phyloP scores from a whole-genome alignment of 2,888 invertebrate genomes.

The Tillus elongatus region DNA sequence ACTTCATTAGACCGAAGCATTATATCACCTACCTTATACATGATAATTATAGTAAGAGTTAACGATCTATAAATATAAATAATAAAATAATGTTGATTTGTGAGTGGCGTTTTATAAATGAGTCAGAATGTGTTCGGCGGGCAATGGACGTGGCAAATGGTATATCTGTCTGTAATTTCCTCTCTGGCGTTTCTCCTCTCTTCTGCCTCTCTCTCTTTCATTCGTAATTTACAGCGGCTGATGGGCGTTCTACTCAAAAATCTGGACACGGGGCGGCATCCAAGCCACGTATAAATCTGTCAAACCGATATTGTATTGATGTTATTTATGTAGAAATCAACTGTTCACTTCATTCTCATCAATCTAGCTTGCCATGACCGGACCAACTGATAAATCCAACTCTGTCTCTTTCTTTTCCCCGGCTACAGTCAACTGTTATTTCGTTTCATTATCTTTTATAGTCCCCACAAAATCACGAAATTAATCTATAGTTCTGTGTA shows the following conservation, averaged over 20 bases:
- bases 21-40: too few species aligned
- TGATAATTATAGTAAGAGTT: too few species aligned
- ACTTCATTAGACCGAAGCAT: too few species aligned
- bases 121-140: background rate
- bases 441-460: background rate
- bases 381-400: too few species aligned
- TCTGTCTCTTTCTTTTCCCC: slow-evolving; percentile 10
- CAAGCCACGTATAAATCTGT: slow-evolving; percentile 41
- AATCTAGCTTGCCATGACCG: slow-evolving; percentile 33
- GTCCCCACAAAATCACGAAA: too few species aligned
- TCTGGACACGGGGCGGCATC: slow-evolving; percentile 39
- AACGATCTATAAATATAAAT: too few species aligned
- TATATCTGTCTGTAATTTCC: slow-evolving; percentile 29
- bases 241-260: slow-evolving; percentile 39
- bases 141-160: slow-evolving; percentile 26
- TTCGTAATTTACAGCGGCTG: slow-evolving; percentile 35
- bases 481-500: too few species aligned
- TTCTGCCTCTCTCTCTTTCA: slow-evolving; percentile 23
- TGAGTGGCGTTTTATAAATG: slow-evolving; percentile 3
- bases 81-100: background rate
- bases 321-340: slow-evolving; percentile 44
- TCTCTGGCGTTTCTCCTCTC: too few species aligned
- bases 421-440: background rate
- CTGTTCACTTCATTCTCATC: slow-evolving; percentile 41
- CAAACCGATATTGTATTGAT: slow-evolving; percentile 42